Conservation (phyloP, 2,113 vertebrate genomes). For the Cercocebus atys region DNA sequence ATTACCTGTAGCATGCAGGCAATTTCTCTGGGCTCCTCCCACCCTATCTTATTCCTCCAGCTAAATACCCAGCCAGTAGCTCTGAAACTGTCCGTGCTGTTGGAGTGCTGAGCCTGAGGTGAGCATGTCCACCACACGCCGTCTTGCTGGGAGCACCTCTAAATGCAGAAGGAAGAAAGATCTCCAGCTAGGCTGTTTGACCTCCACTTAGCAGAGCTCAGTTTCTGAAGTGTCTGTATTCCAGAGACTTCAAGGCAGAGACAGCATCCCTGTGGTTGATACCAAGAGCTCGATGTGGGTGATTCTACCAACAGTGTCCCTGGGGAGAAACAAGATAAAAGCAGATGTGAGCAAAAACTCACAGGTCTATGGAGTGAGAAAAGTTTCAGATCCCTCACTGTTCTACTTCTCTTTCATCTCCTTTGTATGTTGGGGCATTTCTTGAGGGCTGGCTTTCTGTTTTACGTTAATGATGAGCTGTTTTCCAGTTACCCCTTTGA, state of each 20-base stretch:
- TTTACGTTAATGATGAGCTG: background rate
- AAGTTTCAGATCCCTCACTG: background rate
- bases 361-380: background rate
- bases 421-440: background rate
- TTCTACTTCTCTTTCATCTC: background rate
- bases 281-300: too few relatives aligned
- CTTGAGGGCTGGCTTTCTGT: background rate
- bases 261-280: background rate
- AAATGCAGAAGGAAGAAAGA: background rate
- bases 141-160: background rate
- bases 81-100: background rate
- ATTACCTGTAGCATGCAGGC: background rate
- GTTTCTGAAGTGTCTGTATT: background rate
- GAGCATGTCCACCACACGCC: background rate
- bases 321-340: background rate
- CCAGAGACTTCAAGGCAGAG: background rate
- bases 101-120: background rate
- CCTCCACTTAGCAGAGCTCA: background rate
- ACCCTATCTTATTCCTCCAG: background rate
- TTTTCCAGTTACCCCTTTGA: background rate
- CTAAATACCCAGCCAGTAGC: background rate
- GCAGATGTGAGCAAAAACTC: background rate
- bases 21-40: background rate
- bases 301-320: background rate
- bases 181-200: background rate